Evolutionary conservation across 1,140 invertebrate species (phyloP).

Genomic region (Holotrichia oblita): DNA sequence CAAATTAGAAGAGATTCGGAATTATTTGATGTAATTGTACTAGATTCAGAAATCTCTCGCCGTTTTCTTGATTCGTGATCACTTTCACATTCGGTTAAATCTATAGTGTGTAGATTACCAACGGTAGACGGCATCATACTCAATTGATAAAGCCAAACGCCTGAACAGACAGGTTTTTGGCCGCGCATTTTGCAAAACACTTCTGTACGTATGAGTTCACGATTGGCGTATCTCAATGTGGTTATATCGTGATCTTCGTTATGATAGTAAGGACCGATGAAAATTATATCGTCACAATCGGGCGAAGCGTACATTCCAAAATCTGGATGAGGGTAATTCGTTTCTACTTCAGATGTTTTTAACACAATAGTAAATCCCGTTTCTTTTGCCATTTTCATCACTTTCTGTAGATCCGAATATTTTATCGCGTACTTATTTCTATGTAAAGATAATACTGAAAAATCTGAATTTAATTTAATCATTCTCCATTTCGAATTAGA

Average conservation of each 20-base stretch:
- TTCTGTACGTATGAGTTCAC: conserved; percentile 42
- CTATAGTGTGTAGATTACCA: conserved; percentile 37
- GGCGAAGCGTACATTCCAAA: conserved; percentile 46
- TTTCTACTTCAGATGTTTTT: conserved; percentile 33
- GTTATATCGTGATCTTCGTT: conserved; percentile 44
- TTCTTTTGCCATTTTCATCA: conserved; percentile 42
- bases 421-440: conserved; percentile 46
- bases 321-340: conserved; percentile 39
- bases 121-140: neutral
- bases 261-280: conserved; percentile 45
- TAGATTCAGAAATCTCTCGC: neutral
- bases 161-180: neutral
- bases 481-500: conserved; percentile 41
- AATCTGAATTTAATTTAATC: conserved; percentile 44
- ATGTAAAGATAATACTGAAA: conserved; percentile 43
- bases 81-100: conserved; percentile 39
- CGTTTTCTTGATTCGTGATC: conserved; percentile 34
- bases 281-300: conserved; percentile 39
- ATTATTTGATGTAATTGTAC: neutral
- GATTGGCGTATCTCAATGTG: conserved; percentile 44
- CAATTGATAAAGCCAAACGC: conserved; percentile 31
- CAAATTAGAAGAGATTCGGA: neutral
- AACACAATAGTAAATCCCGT: conserved; percentile 41
- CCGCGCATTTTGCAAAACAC: conserved; percentile 45
- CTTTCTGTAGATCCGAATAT: conserved; percentile 44